phyloP scores from a whole-genome alignment of 2,888 invertebrate genomes.

The Apomyelois bistriatella region DNA sequence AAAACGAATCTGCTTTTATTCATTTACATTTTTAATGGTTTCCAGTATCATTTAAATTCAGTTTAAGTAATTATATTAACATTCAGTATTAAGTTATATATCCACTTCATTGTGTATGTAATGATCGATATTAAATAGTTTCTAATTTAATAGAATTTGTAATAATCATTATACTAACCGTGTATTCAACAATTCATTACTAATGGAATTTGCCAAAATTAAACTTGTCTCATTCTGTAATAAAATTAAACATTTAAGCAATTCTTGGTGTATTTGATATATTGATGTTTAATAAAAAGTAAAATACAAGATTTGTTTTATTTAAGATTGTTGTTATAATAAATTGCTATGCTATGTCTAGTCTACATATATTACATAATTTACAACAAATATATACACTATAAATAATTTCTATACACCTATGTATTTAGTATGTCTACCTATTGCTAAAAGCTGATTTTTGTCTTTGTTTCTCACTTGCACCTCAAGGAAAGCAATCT shows the following conservation, averaged over 20 bases:
- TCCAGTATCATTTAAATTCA: too few species aligned
- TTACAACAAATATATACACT: constrained; percentile 1
- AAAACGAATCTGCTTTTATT: too few species aligned
- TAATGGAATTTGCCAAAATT: neutral
- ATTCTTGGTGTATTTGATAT: neutral
- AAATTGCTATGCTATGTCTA: too few species aligned
- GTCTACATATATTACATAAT: neutral
- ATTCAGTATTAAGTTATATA: too few species aligned
- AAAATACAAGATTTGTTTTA: neutral
- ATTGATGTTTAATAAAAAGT: constrained; percentile 5
- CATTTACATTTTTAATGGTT: too few species aligned
- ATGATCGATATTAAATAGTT: too few species aligned
- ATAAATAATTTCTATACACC: constrained; percentile 30
- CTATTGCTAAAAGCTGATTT: constrained; percentile 87
- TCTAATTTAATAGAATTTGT: too few species aligned
- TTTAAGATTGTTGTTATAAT: neutral
- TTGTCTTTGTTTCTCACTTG: constrained; percentile 87
- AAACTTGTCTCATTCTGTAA: neutral
- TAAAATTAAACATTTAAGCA: neutral
- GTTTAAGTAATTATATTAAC: too few species aligned
- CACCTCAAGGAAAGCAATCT: constrained; percentile 90
- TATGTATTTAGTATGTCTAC: constrained; percentile 90
- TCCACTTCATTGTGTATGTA: too few species aligned
- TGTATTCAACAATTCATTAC: too few species aligned
- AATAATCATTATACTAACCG: too few species aligned